Conservation (phyloP, 2,113 vertebrate genomes). For the Notarius lentiginosus region DNA sequence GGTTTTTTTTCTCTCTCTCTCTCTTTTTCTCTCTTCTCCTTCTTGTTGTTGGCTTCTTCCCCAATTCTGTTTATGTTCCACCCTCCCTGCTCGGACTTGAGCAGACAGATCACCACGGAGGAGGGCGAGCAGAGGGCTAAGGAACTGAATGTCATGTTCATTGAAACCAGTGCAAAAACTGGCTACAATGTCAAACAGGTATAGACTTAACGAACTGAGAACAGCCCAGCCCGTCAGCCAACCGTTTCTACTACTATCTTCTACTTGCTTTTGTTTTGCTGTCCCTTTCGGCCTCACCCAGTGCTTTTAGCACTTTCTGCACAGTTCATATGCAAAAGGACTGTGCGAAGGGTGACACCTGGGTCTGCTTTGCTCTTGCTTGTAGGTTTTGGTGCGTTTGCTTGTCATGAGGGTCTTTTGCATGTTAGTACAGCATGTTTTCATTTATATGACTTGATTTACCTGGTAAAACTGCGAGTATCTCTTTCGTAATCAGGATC, state of each 20-base stretch:
- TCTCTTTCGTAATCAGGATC: neutral
- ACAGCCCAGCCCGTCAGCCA: conserved; percentile 51
- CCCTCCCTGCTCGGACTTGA: conserved; percentile 64
- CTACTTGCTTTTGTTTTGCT: conserved; percentile 25
- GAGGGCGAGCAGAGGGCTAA: conserved; percentile 93
- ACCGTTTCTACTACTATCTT: conserved; percentile 9
- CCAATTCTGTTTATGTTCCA: conserved; percentile 54
- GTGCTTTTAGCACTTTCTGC: neutral
- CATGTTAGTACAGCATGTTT: conserved; percentile 1
- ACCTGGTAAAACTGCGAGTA: neutral
- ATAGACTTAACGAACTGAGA: conserved; percentile 61
- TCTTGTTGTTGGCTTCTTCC: conserved; percentile 41
- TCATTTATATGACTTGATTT: neutral
- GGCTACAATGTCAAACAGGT: conserved; percentile 97
- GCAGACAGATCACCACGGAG: conserved; percentile 94
- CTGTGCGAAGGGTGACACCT: neutral
- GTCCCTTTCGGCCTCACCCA: conserved; percentile 31
- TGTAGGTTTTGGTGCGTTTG: neutral
- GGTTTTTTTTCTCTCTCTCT: conserved; percentile 59
- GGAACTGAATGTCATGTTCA: conserved; percentile 96
- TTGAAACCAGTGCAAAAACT: conserved; percentile 95
- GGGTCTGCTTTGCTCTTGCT: neutral
- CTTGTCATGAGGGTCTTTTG: neutral
- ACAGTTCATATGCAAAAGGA: neutral
- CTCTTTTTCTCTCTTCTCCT: conserved; percentile 27